phyloP scores from a whole-genome alignment of 2,888 invertebrate species.

The Scrobipalpa atriplicella region DNA sequence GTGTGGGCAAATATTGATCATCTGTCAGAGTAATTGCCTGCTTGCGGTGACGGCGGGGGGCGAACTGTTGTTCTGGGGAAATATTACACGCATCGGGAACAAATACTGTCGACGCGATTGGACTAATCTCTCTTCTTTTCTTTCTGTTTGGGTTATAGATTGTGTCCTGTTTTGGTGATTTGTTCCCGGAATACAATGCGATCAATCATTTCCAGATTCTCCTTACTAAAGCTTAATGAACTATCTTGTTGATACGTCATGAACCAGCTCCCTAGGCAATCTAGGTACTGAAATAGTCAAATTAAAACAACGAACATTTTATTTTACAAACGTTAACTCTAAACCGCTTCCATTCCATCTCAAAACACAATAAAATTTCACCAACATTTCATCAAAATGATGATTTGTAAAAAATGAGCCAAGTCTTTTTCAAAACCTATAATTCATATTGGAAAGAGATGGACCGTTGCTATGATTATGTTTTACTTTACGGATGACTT shows the following conservation, averaged over 20 bases:
- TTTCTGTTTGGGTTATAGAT: constrained; percentile 3
- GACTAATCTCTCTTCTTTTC: constrained; percentile 1
- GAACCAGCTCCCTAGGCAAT: too few relatives aligned
- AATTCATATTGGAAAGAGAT: constrained; percentile 23
- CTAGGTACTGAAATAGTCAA: too few relatives aligned
- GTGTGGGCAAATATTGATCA: constrained; percentile 5
- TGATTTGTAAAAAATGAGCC: constrained; percentile 3
- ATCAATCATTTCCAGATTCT: too few relatives aligned
- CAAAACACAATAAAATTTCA: not conserved
- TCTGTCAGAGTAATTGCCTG: constrained; percentile 3
- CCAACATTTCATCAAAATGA: not conserved
- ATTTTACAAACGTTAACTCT: too few relatives aligned
- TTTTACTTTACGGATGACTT: constrained; percentile 18
- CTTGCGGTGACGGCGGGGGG: constrained; percentile 5
- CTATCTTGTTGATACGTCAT: too few relatives aligned
- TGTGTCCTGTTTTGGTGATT: not conserved
- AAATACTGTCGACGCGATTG: not conserved
- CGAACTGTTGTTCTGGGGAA: constrained; percentile 5
- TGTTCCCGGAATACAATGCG: not conserved
- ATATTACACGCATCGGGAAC: constrained; percentile 5
- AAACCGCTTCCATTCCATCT: too few relatives aligned
- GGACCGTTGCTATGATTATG: constrained; percentile 30
- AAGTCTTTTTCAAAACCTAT: constrained; percentile 22
- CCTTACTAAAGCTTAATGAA: too few relatives aligned
- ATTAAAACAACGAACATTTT: too few relatives aligned